Conservation (phyloP, 2,113 vertebrate species). For the Thinocorus orbignyianus region DNA sequence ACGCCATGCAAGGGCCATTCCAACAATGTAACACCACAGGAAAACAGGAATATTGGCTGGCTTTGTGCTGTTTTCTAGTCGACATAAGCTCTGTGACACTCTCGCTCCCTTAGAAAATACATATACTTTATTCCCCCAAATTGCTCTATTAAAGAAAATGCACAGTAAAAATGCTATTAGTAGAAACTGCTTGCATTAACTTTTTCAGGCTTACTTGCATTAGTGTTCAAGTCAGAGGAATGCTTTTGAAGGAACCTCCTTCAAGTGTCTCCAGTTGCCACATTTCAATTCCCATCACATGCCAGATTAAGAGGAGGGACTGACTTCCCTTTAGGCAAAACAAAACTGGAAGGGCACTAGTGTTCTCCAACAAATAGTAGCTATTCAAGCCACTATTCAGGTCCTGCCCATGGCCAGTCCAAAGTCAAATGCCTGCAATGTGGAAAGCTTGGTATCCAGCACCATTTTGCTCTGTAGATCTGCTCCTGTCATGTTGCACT, state of each 20-base stretch:
- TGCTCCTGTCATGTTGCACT: background rate
- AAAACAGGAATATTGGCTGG: background rate
- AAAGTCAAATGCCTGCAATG: background rate
- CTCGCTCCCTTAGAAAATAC: background rate
- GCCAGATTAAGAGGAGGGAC: background rate
- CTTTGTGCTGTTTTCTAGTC: background rate
- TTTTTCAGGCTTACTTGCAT: background rate
- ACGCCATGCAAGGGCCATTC: background rate
- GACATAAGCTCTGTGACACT: background rate
- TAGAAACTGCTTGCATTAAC: background rate
- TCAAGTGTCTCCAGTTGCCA: background rate
- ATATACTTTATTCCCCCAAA: background rate
- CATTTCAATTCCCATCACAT: background rate
- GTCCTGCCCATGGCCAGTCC: fast-evolving
- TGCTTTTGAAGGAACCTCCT: background rate
- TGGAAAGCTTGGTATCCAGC: too few relatives aligned
- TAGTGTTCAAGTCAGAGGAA: background rate
- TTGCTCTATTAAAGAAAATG: background rate
- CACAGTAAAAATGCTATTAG: background rate
- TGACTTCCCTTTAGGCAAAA: background rate
- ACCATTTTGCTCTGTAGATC: background rate
- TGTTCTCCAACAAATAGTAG: background rate
- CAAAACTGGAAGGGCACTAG: background rate
- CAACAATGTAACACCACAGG: background rate
- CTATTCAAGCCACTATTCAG: background rate